phyloP scores from a whole-genome alignment of 2,888 invertebrate species.

The Mesochorus sp. region DNA sequence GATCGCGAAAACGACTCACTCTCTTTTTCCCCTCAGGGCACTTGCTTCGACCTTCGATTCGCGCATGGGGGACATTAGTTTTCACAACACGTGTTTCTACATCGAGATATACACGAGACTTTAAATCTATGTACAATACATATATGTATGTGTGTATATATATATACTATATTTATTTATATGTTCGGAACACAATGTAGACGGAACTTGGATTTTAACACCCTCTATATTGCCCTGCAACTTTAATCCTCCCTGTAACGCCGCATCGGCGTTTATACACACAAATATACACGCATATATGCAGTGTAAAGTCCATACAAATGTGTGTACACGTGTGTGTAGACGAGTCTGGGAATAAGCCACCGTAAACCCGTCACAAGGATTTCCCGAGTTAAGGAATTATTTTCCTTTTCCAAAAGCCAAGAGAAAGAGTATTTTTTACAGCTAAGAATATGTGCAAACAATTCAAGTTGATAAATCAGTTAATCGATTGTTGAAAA shows the following conservation, averaged over 20 bases:
- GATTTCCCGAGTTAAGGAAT: not conserved
- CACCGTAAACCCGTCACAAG: not conserved
- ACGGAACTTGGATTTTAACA: conserved; percentile 29
- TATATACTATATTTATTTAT: no score
- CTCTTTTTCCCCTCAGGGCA: not conserved
- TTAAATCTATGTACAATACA: not conserved
- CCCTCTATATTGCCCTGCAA: conserved; percentile 31
- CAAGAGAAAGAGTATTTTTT: no score
- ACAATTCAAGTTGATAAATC: no score
- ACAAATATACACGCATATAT: no score
- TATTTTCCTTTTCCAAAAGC: not conserved
- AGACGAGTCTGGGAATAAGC: conserved; percentile 1
- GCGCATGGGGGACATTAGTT: conserved; percentile 6
- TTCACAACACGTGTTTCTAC: conserved; percentile 33
- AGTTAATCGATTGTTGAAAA: no score
- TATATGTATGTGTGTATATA: not conserved
- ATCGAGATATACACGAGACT: conserved; percentile 39
- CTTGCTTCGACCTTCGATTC: not conserved
- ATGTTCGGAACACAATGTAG: not conserved
- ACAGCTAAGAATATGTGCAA: no score
- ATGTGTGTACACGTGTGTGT: not conserved
- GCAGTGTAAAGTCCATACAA: not conserved
- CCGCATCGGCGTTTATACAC: conserved; percentile 2
- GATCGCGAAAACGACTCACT: conserved; percentile 9
- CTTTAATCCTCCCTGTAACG: conserved; percentile 31